Base-by-base conservation (phyloP, 2,888 invertebrate species). In the Cloeon dipterum region DNA sequence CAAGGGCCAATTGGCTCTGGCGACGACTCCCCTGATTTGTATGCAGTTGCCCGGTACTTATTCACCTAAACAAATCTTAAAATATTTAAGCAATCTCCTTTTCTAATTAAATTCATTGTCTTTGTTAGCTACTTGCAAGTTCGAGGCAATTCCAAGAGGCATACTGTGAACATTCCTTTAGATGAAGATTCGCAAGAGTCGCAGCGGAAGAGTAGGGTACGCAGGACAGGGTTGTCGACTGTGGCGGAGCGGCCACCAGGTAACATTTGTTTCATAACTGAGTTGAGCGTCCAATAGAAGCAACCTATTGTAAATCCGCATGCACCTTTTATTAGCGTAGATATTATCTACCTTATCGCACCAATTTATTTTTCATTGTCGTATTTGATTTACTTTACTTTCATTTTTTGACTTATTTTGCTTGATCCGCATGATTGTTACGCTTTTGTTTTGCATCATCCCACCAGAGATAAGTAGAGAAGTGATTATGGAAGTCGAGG, bases 191-290 rank as follows among this genome's bases (percentile, higher is more conserved):
- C 53, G 21, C 53, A 53, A 21, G 55, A 81, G 47, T 65, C 55
- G 34, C 70, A 62, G 44, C 47, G 52, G 40, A 53, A 54, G 37
- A 43, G 56, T 34, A 64, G 82, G 44, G 74, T 78, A 32, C 64
- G 86, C 45, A 65, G 86, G 39, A 78, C 79, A 4, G 86, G 88
- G 44, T 63, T 88, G 10, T 64, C 78, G 20, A 82, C 86, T 1
- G 88, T 86, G 19, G 82, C 81, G 48, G 85, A 86, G 53, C 60
- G 83, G 43, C 78, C 78, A 14, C 85, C 85, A 57, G 85, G 86
- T 86, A 61, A 57, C 58, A 49, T 20, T 26, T 13, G 3, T 11
- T n/a, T n/a, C n/a, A n/a, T n/a, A n/a, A n/a, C n/a, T n/a, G n/a
- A n/a, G n/a, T n/a, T n/a, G n/a, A n/a, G n/a, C n/a, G n/a, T n/a